Evolutionary conservation across 2,797 vertebrate species (phyloP).

Genomic region (Clarias pachynema): DNA sequence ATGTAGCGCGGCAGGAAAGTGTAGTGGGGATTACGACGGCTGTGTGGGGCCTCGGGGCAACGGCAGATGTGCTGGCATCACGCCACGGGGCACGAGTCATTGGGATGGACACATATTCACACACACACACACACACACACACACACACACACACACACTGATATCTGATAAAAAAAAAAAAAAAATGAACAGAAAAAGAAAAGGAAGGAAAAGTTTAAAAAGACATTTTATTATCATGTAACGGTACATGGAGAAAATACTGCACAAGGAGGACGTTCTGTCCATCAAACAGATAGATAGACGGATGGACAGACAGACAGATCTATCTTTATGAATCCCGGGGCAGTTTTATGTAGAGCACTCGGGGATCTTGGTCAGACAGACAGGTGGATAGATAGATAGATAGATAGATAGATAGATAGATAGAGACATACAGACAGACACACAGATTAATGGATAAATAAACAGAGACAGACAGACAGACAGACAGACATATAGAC

Average conservation of each 20-base stretch:
- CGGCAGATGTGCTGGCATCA: slow-evolving; percentile 85
- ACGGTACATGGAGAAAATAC: neutral
- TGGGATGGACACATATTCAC: slow-evolving; percentile 68
- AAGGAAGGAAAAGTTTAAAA: neutral
- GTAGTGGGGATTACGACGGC: slow-evolving; percentile 83
- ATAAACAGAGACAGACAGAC: too few species aligned
- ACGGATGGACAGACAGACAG: too few species aligned
- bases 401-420: too few species aligned
- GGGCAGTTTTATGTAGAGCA: too few species aligned
- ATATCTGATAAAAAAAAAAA: neutral
- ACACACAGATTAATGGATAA: too few species aligned
- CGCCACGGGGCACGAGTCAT: slow-evolving; percentile 81
- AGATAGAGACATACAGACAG: too few species aligned
- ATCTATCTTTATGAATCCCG: too few species aligned
- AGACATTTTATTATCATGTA: neutral
- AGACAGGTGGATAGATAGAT: too few species aligned
- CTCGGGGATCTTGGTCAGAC: too few species aligned
- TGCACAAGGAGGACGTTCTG: too few species aligned
- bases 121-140: neutral
- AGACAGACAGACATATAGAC: too few species aligned
- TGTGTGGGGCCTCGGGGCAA: slow-evolving; percentile 80
- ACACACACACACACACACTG: neutral
- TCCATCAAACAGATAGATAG: too few species aligned
- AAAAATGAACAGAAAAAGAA: neutral
- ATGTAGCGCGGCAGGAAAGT: slow-evolving; percentile 69